Percentiles rank a stretch among this genome's conserved stretches.
Evolutionary conservation across 2,113 vertebrate genomes (phyloP).

Genomic region (Catharus fuscescens): DNA sequence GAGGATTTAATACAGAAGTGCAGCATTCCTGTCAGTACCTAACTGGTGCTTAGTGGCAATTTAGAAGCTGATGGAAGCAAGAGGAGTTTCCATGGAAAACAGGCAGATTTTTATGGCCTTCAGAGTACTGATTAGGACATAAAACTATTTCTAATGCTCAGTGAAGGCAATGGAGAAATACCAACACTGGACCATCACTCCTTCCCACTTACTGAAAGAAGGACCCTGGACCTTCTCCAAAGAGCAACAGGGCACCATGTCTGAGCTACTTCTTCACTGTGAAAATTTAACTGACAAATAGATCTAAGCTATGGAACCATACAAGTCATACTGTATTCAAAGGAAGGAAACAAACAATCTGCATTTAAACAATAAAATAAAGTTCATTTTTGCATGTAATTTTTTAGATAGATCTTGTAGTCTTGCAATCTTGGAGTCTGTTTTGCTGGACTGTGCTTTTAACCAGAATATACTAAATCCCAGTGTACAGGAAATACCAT

Average conservation of each 20-base stretch:
- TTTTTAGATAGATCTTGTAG: not conserved
- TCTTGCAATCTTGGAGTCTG: not conserved
- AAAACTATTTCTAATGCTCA: not conserved
- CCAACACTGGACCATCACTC: not conserved
- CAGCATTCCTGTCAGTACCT: not conserved
- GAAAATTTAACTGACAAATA: not conserved
- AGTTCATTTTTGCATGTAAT: not conserved
- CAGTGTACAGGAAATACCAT: slow-evolving; percentile 9
- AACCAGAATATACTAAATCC: not conserved
- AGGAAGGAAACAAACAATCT: not conserved
- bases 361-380: not conserved
- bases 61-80: not conserved
- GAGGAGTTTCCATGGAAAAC: not conserved
- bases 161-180: not conserved
- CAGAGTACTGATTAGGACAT: not conserved
- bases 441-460: not conserved
- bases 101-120: not conserved
- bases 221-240: not conserved
- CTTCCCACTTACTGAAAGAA: not conserved
- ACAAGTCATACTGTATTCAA: not conserved
- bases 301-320: not conserved
- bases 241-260: not conserved
- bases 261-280: not conserved
- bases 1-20: not conserved
- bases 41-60: not conserved